Evolutionary conservation across 2,888 invertebrate species (phyloP), one percentile per base, ranked within the genome.

Genomic region (Celastrina argiolus): DNA sequence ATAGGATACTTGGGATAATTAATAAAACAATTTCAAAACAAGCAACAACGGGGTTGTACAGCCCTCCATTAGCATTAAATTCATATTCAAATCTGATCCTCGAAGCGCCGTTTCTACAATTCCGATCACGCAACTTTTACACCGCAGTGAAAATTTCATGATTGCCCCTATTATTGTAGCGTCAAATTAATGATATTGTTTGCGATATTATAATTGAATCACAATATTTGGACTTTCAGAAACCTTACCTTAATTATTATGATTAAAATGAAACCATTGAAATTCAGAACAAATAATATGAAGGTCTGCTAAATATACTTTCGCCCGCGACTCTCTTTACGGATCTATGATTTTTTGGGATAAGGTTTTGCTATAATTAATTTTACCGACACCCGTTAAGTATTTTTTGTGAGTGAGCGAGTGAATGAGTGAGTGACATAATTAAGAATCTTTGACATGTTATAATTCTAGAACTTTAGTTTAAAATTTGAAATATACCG

Each of bases 1-100:
- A 26, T 22, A 14, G 51, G 12, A 51, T 51, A 51, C 51, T 1
- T 51, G 12, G 5, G 12, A 36, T 36, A 36, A 36, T 36, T 10
- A 36, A 36, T 12, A 7, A 36, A 51, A 51, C 31, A 34, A 51
- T 51, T 18, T 66, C 69, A 69, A 79, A 82, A 81, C 80, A 82
- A 81, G 80, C 76, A 75, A 74, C 70, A 71, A 69, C 73, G 73
- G 75, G 70, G 76, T 81, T 82, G 79, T 80, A 74, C 78, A 84
- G 83, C 84, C 84, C 86, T 85, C 84, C 85, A 87, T 88, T 87
- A 88, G 84, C 85, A 87, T 89, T 87, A 85, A 76, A 84, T 87
- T 85, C 88, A 86, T 88, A 88, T 89, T 88, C 86, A 88, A 88
- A 88, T 88, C 80, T 80, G 81, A 83, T 83, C 84, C 83, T 84